A percentile compares a stretch with the other conserved stretches of the same genome.
Conservation (phyloP, 2,113 vertebrate genomes). For the Stigmatopora argus region DNA sequence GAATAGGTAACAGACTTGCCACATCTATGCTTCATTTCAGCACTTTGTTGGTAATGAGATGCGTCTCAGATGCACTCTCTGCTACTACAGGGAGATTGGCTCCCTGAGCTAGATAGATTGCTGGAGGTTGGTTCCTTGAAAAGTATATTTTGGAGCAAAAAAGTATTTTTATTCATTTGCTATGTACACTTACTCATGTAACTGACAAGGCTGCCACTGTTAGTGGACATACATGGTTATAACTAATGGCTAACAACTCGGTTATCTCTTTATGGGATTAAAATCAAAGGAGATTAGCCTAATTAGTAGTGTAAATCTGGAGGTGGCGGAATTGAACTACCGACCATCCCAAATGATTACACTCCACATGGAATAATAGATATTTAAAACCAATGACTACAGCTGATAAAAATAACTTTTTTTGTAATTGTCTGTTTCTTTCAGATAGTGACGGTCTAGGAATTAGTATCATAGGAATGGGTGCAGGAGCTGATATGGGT, state of each 20-base stretch:
- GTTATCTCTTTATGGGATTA: conserved; percentile 58
- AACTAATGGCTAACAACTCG: conserved; percentile 30
- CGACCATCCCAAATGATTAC: conserved; percentile 21
- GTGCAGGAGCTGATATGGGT: conserved; percentile 91
- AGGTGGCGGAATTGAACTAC: conserved; percentile 37
- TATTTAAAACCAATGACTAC: background rate
- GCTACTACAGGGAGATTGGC: too few relatives aligned
- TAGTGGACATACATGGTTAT: conserved; percentile 6
- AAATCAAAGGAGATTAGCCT: conserved; percentile 58
- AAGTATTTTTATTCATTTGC: background rate
- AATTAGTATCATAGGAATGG: conserved; percentile 98
- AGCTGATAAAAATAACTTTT: background rate
- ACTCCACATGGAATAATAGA: conserved; percentile 2
- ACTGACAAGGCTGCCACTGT: conserved; percentile 16
- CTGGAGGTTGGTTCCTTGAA: too few relatives aligned
- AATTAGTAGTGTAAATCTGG: conserved; percentile 49
- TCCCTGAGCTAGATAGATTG: too few relatives aligned
- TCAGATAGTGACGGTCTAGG: conserved; percentile 86
- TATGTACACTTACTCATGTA: background rate
- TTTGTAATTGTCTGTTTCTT: conserved; percentile 3
- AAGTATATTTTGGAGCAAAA: too few relatives aligned
- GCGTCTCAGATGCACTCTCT: too few relatives aligned
- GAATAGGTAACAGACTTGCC: too few relatives aligned
- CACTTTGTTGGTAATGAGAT: too few relatives aligned
- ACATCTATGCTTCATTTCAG: too few relatives aligned